Percentiles rank a stretch among this genome's conserved stretches.
phyloP scores from a whole-genome alignment of 2,797 vertebrate genomes.

The Taenioides sp. region DNA sequence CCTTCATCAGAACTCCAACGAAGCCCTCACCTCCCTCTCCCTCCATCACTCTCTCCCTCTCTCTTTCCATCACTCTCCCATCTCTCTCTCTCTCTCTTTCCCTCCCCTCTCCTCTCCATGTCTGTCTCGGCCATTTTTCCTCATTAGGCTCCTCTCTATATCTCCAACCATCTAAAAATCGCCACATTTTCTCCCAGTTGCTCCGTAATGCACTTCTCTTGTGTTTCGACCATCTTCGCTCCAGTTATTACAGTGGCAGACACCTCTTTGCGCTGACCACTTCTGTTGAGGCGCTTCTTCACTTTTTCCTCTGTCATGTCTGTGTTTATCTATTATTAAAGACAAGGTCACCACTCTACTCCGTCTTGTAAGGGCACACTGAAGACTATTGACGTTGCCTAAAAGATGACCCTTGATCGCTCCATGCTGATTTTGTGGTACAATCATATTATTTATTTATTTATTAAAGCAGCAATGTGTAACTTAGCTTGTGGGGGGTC shows the following conservation, averaged over 20 bases:
- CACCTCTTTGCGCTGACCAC: conserved; percentile 34
- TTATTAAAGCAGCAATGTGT: no score
- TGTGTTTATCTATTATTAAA: conserved; percentile 65
- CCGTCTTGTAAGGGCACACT: background rate
- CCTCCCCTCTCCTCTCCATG: conserved; percentile 15
- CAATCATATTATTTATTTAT: background rate
- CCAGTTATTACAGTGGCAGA: background rate
- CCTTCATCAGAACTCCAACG: conserved; percentile 63
- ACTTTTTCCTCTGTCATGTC: conserved; percentile 36
- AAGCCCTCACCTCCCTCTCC: conserved; percentile 58
- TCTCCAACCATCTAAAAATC: conserved; percentile 34
- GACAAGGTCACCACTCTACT: conserved; percentile 58
- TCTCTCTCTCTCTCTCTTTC: conserved; percentile 20
- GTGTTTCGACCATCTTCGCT: conserved; percentile 9
- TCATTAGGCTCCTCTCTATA: conserved; percentile 40
- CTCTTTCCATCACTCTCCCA: conserved; percentile 31
- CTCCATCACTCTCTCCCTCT: conserved; percentile 21
- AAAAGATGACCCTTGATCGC: background rate
- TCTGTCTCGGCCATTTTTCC: conserved; percentile 51
- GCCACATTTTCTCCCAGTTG: conserved; percentile 35
- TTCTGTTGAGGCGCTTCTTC: conserved; percentile 7
- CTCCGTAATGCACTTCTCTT: conserved; percentile 43
- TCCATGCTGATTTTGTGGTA: background rate
- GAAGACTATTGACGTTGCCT: background rate
- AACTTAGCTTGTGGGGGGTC: no score